Evolutionary conservation across 2,888 invertebrate genomes (phyloP).

Genomic region (Exephanes ischioxanthus): DNA sequence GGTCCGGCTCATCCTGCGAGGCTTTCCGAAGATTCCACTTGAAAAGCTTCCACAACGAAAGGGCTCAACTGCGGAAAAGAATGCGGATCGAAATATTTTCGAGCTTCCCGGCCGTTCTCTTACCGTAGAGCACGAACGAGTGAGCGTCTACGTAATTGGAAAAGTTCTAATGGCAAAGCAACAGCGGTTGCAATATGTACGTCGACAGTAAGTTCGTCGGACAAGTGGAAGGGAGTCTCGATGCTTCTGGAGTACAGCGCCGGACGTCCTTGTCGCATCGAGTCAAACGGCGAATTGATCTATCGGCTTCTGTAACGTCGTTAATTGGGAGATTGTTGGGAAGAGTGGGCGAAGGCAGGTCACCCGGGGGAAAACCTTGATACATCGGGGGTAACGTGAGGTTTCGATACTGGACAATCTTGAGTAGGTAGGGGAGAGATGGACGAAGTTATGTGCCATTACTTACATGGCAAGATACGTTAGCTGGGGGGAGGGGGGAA

Average conservation of each 20-base stretch:
- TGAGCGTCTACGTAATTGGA: slow-evolving; percentile 59
- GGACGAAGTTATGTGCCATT: no score
- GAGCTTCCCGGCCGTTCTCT: background rate
- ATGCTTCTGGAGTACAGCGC: background rate
- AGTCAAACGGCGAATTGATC: background rate
- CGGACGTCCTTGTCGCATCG: background rate
- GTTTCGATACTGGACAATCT: no score
- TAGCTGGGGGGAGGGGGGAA: no score
- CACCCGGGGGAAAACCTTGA: no score
- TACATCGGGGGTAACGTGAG: no score
- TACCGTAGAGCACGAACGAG: slow-evolving; percentile 18
- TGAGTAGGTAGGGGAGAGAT: no score
- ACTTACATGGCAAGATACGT: no score
- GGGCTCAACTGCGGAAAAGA: slow-evolving; percentile 37
- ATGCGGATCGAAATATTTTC: slow-evolving; percentile 64
- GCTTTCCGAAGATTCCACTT: slow-evolving; percentile 58
- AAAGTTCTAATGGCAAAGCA: slow-evolving; percentile 58
- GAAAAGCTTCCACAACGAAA: slow-evolving; percentile 58
- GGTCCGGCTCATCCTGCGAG: slow-evolving; percentile 51
- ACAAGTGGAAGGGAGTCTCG: slow-evolving; percentile 3
- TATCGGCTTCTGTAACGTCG: no score
- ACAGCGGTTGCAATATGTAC: slow-evolving; percentile 30
- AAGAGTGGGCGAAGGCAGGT: no score
- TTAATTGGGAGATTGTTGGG: no score
- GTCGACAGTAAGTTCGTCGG: slow-evolving; percentile 26